These are phyloP conservation scores for Chelonus formosanus DNA, from an alignment of 2,888 invertebrate species.

Conservation along the genomic window DNA sequence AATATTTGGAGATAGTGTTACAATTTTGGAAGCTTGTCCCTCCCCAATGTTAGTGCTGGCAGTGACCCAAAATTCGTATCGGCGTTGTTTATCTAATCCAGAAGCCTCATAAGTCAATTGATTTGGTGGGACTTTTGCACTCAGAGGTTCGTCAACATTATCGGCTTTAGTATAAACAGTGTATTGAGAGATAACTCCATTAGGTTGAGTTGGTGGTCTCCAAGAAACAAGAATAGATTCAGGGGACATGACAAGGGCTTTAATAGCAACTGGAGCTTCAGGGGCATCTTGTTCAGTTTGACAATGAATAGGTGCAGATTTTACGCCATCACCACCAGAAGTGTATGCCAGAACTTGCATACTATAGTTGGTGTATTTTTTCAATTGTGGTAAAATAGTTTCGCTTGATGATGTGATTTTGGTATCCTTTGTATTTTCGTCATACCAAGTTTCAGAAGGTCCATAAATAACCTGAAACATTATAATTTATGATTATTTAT, in stretches of 20 bases:
- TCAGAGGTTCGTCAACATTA: constrained; percentile 72
- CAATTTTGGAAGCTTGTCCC: constrained; percentile 89
- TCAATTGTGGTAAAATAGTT: constrained; percentile 90
- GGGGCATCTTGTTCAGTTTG: constrained; percentile 97
- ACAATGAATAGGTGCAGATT: constrained; percentile 87
- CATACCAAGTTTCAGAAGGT: constrained; percentile 91
- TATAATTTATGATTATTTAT: background rate
- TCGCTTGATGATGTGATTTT: constrained; percentile 93
- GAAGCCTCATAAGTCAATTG: constrained; percentile 89
- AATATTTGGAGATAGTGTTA: constrained; percentile 83
- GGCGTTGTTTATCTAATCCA: constrained; percentile 80
- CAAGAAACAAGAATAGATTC: constrained; percentile 93
- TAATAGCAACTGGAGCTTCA: constrained; percentile 91
- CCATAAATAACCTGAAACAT: constrained; percentile 78
- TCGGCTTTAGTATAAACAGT: constrained; percentile 88
- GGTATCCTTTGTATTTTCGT: constrained; percentile 89
- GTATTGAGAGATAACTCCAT: constrained; percentile 92
- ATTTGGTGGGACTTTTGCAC: constrained; percentile 82
- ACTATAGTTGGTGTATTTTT: constrained; percentile 96
- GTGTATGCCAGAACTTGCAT: constrained; percentile 96
- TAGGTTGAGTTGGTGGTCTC: constrained; percentile 91
- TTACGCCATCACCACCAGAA: constrained; percentile 93
- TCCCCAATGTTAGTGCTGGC: constrained; percentile 94
- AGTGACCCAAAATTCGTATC: constrained; percentile 94
- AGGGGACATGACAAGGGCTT: constrained; percentile 90